Conservation (phyloP, 2,888 invertebrate species). For the Machimus atricapillus region DNA sequence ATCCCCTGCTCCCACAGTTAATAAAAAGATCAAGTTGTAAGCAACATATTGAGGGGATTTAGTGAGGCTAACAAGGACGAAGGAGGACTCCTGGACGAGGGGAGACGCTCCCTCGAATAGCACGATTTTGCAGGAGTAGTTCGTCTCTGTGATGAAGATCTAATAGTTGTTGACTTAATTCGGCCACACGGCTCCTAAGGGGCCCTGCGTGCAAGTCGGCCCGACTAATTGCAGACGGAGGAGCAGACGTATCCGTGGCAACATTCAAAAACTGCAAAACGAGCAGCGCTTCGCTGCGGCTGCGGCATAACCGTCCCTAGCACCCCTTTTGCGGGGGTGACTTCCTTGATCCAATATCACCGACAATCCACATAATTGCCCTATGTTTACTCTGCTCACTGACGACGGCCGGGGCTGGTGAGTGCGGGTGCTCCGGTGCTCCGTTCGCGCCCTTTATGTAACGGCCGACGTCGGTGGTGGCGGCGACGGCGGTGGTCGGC, state of each 20-base stretch:
- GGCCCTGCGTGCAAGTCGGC: background rate
- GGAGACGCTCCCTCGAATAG: background rate
- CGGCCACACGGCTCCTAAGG: background rate
- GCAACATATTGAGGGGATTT: constrained; percentile 45
- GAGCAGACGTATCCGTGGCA: background rate
- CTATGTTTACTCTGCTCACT: constrained; percentile 17
- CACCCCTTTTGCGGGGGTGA: background rate
- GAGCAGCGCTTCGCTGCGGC: background rate
- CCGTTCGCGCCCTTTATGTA: constrained; percentile 12
- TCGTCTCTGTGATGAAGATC: background rate
- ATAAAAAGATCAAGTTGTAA: constrained; percentile 46
- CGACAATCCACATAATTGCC: constrained; percentile 41
- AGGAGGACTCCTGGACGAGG: background rate
- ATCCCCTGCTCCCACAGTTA: constrained; percentile 39
- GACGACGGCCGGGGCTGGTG: background rate
- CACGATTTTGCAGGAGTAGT: background rate
- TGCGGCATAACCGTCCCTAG: background rate
- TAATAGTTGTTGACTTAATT: constrained; percentile 21
- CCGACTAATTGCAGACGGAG: background rate
- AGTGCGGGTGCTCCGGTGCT: constrained; percentile 10
- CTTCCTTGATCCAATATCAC: constrained; percentile 31
- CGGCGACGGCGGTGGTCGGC: background rate
- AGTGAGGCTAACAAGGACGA: constrained; percentile 38
- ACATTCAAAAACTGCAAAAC: constrained; percentile 1
- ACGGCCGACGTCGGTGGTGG: background rate